A percentile compares a stretch with the other conserved stretches of the same genome.
Conservation (phyloP, 2,888 invertebrate genomes). For the Anthophora plumipes region DNA sequence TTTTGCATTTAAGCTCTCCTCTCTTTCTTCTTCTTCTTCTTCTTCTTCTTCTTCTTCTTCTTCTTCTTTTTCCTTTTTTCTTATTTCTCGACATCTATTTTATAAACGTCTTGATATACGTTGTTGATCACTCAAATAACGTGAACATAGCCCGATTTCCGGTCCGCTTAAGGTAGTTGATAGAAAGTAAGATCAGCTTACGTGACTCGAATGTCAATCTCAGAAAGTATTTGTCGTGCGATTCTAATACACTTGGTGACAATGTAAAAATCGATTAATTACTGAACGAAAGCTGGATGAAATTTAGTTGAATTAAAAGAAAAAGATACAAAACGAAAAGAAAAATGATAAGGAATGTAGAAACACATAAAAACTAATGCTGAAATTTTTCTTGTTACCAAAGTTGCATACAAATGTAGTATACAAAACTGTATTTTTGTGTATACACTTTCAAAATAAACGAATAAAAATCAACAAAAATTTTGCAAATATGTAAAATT, state of each 20-base stretch:
- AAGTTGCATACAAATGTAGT: too few species aligned
- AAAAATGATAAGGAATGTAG: too few species aligned
- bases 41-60: neutral
- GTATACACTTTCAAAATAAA: neutral
- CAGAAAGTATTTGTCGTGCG: slow-evolving; percentile 27
- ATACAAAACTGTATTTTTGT: too few species aligned
- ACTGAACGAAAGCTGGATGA: neutral
- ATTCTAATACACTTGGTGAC: slow-evolving; percentile 34
- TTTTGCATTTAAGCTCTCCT: neutral
- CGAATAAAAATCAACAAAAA: neutral
- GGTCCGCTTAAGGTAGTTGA: slow-evolving; percentile 67
- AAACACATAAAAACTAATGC: too few species aligned
- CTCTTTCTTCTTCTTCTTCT: neutral
- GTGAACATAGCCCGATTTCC: slow-evolving; percentile 62
- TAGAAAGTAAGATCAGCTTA: slow-evolving; percentile 77
- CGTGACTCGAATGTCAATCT: slow-evolving; percentile 57
- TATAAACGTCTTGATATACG: neutral
- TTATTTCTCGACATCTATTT: slow-evolving; percentile 4
- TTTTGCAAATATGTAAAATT: neutral
- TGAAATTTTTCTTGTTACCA: too few species aligned
- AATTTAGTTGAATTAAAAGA: neutral
- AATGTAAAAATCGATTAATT: slow-evolving; percentile 45
- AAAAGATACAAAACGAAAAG: too few species aligned
- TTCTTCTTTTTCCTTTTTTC: slow-evolving; percentile 2
- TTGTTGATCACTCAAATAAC: slow-evolving; percentile 34